A percentile compares a stretch with the other conserved stretches of the same genome.
Conservation (phyloP, 2,113 vertebrate genomes). For the Junco hyemalis region DNA sequence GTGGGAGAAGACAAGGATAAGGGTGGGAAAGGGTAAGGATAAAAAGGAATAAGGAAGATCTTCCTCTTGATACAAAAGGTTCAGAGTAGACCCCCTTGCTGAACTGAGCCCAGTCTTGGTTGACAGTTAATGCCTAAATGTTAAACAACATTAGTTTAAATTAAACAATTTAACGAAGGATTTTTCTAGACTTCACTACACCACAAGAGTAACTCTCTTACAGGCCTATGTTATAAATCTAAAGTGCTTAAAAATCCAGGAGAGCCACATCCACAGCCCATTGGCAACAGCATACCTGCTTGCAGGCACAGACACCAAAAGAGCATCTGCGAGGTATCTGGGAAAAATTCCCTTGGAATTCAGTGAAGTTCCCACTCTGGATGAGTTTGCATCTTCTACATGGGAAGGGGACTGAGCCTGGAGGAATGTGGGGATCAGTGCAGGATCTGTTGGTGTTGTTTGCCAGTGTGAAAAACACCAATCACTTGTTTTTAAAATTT, state of each 20-base stretch:
- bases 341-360: background rate
- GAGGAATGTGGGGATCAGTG: background rate
- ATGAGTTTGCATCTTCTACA: background rate
- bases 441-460: background rate
- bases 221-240: background rate
- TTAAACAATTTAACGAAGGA: background rate
- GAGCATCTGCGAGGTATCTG: background rate
- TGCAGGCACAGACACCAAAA: background rate
- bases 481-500: too few relatives aligned
- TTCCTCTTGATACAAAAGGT: background rate
- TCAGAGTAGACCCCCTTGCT: background rate
- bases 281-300: too few relatives aligned
- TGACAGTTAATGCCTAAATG: background rate
- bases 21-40: background rate
- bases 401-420: background rate
- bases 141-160: background rate
- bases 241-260: background rate
- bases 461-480: too few relatives aligned
- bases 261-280: background rate
- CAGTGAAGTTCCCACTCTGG: background rate
- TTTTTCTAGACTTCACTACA: background rate
- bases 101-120: background rate
- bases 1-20: background rate
- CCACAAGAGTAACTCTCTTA: background rate
- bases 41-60: background rate